These are phyloP conservation scores for Ctenicera cuprea DNA, from an alignment of 2,888 invertebrate genomes.

Conservation along the genomic window DNA sequence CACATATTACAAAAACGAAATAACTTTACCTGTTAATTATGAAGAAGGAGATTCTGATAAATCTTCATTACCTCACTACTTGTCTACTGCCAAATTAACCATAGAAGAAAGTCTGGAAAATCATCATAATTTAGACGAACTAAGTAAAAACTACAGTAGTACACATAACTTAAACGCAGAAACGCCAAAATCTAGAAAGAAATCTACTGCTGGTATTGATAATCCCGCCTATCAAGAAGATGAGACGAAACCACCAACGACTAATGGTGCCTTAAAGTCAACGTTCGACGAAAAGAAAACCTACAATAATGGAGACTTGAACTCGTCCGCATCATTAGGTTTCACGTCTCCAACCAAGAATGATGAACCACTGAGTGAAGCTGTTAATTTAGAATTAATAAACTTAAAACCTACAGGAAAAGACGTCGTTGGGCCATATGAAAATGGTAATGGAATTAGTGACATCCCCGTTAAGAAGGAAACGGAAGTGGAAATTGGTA, in stretches of 20 bases:
- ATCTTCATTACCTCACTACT: constrained; percentile 67
- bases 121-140: constrained; percentile 68
- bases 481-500: constrained; percentile 79
- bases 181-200: constrained; percentile 60
- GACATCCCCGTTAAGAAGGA: constrained; percentile 79
- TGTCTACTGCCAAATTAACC: constrained; percentile 69
- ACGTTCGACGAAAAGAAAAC: constrained; percentile 68
- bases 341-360: constrained; percentile 64
- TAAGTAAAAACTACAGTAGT: constrained; percentile 70
- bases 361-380: constrained; percentile 75
- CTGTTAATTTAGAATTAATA: constrained; percentile 87
- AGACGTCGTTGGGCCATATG: constrained; percentile 73
- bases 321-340: constrained; percentile 62
- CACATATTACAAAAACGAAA: constrained; percentile 70
- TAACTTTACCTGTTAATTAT: constrained; percentile 70
- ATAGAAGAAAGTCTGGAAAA: constrained; percentile 68
- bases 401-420: constrained; percentile 81
- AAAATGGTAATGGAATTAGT: constrained; percentile 70
- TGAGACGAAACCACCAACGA: constrained; percentile 72
- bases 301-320: constrained; percentile 67
- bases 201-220: constrained; percentile 70
- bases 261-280: constrained; percentile 69
- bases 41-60: constrained; percentile 65
- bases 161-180: constrained; percentile 67
- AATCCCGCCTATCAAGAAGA: constrained; percentile 71